phyloP scores from a whole-genome alignment of 2,113 vertebrate species.

The Archocentrus centrarchus region DNA sequence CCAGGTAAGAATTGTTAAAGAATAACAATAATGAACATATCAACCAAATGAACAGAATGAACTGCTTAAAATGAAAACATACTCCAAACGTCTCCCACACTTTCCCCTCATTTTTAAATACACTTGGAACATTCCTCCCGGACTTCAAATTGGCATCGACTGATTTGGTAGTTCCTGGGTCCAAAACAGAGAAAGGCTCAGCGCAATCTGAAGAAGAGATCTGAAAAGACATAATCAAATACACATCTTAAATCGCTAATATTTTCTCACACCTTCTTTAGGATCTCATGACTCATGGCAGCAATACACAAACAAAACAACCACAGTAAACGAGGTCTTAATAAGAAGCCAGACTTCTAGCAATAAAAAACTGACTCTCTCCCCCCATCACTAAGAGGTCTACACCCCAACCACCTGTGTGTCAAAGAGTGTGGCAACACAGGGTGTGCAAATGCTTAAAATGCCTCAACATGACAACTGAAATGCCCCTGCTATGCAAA shows the following conservation, averaged over 20 bases:
- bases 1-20: background rate
- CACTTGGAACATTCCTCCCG: background rate
- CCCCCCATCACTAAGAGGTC: background rate
- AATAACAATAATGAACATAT: background rate
- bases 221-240: background rate
- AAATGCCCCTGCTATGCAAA: background rate
- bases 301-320: background rate
- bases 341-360: background rate
- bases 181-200: too few species aligned
- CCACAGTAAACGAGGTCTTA: background rate
- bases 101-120: background rate
- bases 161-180: background rate
- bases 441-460: background rate
- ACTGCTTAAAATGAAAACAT: background rate
- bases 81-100: background rate
- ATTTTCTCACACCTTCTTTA: background rate
- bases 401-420: background rate
- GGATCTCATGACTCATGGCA: background rate
- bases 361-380: background rate
- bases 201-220: too few species aligned
- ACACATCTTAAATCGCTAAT: background rate
- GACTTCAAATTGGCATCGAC: background rate
- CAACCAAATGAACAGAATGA: background rate
- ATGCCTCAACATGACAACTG: background rate
- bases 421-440: background rate